Percentiles rank a stretch among this genome's conserved stretches.
phyloP scores from a whole-genome alignment of 2,888 invertebrate species.

The Bombylius major region DNA sequence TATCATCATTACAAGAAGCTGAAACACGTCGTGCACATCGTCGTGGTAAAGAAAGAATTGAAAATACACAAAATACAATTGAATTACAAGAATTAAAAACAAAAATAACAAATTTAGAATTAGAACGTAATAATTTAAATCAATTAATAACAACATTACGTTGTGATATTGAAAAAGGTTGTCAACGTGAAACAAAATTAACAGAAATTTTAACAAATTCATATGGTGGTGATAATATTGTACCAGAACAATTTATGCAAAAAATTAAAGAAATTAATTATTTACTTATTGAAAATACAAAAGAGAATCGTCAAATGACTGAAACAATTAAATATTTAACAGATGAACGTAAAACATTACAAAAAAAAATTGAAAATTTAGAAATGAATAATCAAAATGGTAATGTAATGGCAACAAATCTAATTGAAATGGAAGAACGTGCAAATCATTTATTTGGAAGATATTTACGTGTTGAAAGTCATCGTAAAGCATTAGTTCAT shows the following conservation, averaged over 20 bases:
- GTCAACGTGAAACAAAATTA: constrained; percentile 31
- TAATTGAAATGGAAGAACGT: constrained; percentile 34
- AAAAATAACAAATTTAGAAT: constrained; percentile 22
- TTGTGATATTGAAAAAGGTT: constrained; percentile 31
- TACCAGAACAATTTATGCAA: constrained; percentile 34
- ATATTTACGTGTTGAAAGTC: constrained; percentile 70
- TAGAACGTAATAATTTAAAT: constrained; percentile 24
- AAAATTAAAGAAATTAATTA: constrained; percentile 41
- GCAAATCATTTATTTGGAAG: constrained; percentile 49
- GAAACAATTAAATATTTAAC: constrained; percentile 35
- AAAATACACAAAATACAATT: constrained; percentile 26
- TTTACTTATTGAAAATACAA: constrained; percentile 38
- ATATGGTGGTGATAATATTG: constrained; percentile 23
- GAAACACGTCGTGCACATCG: constrained; percentile 30
- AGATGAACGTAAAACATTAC: constrained; percentile 39
- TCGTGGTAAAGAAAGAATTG: constrained; percentile 30
- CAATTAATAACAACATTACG: constrained; percentile 28
- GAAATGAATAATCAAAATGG: constrained; percentile 19
- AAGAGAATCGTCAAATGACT: constrained; percentile 42
- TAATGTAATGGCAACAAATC: constrained; percentile 20
- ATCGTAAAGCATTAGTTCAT: constrained; percentile 74
- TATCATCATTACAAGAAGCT: constrained; percentile 33
- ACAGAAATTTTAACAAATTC: constrained; percentile 30
- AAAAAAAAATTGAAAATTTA: constrained; percentile 38
- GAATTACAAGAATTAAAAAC: constrained; percentile 29